Evolutionary conservation across 1,140 invertebrate genomes (phyloP).

Genomic region (Ericerus pela): DNA sequence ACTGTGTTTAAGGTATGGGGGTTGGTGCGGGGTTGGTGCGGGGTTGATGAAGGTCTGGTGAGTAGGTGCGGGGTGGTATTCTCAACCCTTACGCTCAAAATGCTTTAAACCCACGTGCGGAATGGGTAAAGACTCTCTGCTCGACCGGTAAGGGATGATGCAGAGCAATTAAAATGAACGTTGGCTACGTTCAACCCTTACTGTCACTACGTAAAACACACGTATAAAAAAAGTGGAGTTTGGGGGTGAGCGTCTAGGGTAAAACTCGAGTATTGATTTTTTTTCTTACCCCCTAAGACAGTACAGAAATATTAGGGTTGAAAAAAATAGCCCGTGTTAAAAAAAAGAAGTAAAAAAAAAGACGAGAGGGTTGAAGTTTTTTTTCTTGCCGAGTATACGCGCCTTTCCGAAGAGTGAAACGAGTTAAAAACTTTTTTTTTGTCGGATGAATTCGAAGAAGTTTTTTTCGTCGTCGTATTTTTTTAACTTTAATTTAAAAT

Average conservation of each 20-base stretch:
- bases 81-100: conserved; percentile 1
- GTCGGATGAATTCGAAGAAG: conserved; percentile 9
- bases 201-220: conserved; percentile 5
- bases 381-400: too few relatives aligned
- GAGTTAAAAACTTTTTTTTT: conserved; percentile 12
- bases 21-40: too few relatives aligned
- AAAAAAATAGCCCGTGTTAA: conserved; percentile 8
- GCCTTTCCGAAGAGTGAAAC: background rate
- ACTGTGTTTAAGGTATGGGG: too few relatives aligned
- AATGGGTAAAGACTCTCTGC: conserved; percentile 9
- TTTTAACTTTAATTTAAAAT: conserved; percentile 7
- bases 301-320: conserved; percentile 9
- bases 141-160: conserved; percentile 11
- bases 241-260: conserved; percentile 7
- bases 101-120: conserved; percentile 6
- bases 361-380: conserved; percentile 9
- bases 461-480: conserved; percentile 11
- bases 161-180: conserved; percentile 11
- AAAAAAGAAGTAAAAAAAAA: too few relatives aligned
- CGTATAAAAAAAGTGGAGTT: conserved; percentile 9
- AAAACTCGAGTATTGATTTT: conserved; percentile 11
- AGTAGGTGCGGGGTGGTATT: background rate
- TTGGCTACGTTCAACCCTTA: conserved; percentile 10
- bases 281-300: conserved; percentile 6
- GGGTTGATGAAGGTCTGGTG: too few relatives aligned